Evolutionary conservation across 2,888 invertebrate genomes (phyloP).

Genomic region (Bembecia ichneumoniformis): DNA sequence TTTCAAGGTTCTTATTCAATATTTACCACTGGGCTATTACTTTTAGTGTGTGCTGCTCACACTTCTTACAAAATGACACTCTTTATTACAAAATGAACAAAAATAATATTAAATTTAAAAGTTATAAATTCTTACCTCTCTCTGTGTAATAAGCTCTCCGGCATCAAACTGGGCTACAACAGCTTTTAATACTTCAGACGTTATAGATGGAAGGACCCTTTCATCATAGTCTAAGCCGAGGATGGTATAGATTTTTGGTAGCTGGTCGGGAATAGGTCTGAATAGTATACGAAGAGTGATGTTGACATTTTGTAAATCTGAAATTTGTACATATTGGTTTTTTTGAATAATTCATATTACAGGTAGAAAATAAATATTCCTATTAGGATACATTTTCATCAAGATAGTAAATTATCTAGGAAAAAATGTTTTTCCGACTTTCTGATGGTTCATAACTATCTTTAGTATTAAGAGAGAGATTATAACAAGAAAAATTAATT

Average conservation of each 20-base stretch:
- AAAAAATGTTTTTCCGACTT: not conserved
- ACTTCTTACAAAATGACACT: too few relatives aligned
- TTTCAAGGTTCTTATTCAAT: too few relatives aligned
- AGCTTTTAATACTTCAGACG: conserved; percentile 97
- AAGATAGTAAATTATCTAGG: not conserved
- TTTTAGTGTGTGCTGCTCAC: too few relatives aligned
- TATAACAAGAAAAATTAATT: not conserved
- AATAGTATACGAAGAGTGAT: conserved; percentile 98
- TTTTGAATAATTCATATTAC: too few relatives aligned
- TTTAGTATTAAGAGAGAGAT: not conserved
- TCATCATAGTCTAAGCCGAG: conserved; percentile 98
- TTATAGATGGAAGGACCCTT: conserved; percentile 97
- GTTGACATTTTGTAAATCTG: conserved; percentile 99
- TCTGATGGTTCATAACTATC: not conserved
- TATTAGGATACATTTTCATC: too few relatives aligned
- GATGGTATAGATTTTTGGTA: conserved; percentile 96
- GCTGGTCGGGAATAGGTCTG: conserved; percentile 91
- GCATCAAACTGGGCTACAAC: conserved; percentile 99
- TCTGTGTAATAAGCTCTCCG: conserved; percentile 97
- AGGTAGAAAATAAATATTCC: too few relatives aligned
- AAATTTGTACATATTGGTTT: conserved; percentile 21
- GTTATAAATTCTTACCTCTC: conserved; percentile 80
- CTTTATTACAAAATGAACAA: not conserved
- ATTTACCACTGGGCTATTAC: not conserved
- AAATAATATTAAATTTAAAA: not conserved